Evolutionary conservation across 2,113 vertebrate genomes (phyloP), one percentile per base, ranked within the genome.

Genomic region (Clarias macrocephalus): DNA sequence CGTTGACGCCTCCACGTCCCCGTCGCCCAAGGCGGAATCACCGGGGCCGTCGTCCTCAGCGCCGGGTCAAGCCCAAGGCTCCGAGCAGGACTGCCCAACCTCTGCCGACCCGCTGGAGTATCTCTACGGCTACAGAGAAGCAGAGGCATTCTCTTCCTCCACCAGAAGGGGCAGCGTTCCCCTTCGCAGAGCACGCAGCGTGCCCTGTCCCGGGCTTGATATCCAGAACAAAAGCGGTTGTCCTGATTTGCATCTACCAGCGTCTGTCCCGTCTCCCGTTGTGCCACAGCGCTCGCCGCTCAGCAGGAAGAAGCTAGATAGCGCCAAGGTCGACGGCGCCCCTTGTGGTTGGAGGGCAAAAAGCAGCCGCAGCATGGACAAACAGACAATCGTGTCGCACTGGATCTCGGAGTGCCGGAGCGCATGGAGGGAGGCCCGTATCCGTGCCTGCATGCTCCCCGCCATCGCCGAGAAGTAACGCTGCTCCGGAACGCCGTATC

Each of bases 361-460:
- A 85, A 92, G 86, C 84, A 72, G 84, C 37, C 79, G 80, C 33
- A 68, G 73, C 77, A 37, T 87, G 65, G 83, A 90, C 76, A 89
- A 91, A 68, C 83, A 91, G 79, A 90, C 83, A 42, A 63, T 87
- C 15, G 91, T 93, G 70, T 93, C 68, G 10, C 93, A 89, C 86
- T 94, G 95, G 94, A 93, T 95, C 84, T 91, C 94, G 37, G 93
- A 94, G 81, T 94, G 93, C 88, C 92, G 92, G 73, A 91, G 88
- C 79, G 89, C 91, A 23, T 96, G 95, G 94, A 93, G 93, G 88
- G 94, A 94, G 89, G 92, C 93, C 60, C 94, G 91, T 87, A 57
- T 95, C 87, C 94, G 91, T 81, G 94, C 93, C 84, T 93, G 94
- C 92, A 91, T 95, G 89, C 94, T 95, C 54, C 95, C 95, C 48